These are phyloP conservation scores for Dexiosoma caninum DNA, from an alignment of 2,888 invertebrate genomes.

Conservation along the genomic window DNA sequence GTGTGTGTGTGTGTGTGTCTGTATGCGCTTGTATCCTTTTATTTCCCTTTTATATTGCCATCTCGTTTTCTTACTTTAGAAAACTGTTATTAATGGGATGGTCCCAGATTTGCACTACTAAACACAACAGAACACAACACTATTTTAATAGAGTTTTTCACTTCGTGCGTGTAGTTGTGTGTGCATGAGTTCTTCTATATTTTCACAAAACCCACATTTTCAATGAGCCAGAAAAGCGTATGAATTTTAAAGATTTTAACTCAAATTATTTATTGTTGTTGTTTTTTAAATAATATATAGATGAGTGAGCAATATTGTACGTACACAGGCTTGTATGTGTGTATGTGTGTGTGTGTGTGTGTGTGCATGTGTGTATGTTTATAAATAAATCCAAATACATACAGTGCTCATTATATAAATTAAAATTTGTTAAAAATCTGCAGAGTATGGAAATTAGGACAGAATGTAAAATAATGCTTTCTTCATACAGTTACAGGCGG, in stretches of 20 bases:
- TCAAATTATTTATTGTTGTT: conserved; percentile 31
- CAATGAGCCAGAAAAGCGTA: conserved; percentile 57
- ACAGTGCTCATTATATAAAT: too few relatives aligned
- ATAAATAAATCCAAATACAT: too few relatives aligned
- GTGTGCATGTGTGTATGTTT: too few relatives aligned
- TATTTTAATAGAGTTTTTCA: conserved; percentile 54
- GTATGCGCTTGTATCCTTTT: conserved; percentile 72
- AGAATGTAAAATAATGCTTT: background rate
- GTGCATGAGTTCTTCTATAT: background rate
- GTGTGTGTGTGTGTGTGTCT: conserved; percentile 18
- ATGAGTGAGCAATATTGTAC: conserved; percentile 45
- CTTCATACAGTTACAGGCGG: background rate
- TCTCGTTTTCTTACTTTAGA: conserved; percentile 69
- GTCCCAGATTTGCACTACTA: conserved; percentile 52
- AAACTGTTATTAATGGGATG: conserved; percentile 57
- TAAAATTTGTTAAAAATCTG: background rate
- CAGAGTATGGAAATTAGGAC: background rate
- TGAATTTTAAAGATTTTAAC: conserved; percentile 46
- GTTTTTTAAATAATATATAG: conserved; percentile 42
- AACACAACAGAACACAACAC: conserved; percentile 57
- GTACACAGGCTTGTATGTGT: background rate
- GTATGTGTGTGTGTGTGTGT: too few relatives aligned
- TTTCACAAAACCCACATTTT: conserved; percentile 55
- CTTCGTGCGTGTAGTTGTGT: background rate
- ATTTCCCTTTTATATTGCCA: conserved; percentile 72